Evolutionary conservation across 2,797 vertebrate species (phyloP), one percentile per base, ranked within the genome.

Genomic region (Xerus rutilus): DNA sequence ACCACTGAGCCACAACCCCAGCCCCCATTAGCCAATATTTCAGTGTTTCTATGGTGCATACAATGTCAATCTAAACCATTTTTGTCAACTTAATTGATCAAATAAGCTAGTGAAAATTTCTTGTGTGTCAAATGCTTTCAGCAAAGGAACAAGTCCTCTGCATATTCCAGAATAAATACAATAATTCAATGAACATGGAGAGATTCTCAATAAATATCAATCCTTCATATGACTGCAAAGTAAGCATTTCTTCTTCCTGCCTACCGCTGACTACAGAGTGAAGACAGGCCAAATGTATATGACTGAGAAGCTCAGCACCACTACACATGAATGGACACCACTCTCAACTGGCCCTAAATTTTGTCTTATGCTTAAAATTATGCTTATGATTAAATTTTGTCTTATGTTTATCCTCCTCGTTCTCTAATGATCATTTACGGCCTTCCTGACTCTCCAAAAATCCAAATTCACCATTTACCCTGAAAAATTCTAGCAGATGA

Each of bases 21-120:
- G 20, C 20, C 89, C 81, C 72, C 43, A 25, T 69, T 76, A 77
- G 67, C 32, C 70, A 93, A 2, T 17, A 92, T 21, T 73, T 35
- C 20, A 13, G 39, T 47, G 20, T 89, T 95, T 89, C 69, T 67
- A 3, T 62, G 20, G 2, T 72, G n/a, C 3, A 64, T 25, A 35
- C 21, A 20, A 35, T 62, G 35, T 73, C 47, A 59, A 54, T 54
- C 79, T 95, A 59, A 67, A 88, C 18, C n/a, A 86, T 70, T 86
- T 81, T 57, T 88, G 28, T 74, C 69, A 91, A 78, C 14, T 82
- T 81, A 62, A 28, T 5, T 70, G n/a, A 76, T 92, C 35, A 81
- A 70, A 96, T n/a, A 70, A 73, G 23, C 73, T 49, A 65, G 28
- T 78, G 21, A 89, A 89, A 93, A 90, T 43, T 43, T 88, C 23